These are phyloP conservation scores for Gnatocerus cornutus DNA, from an alignment of 2,888 invertebrate species.

Conservation along the genomic window DNA sequence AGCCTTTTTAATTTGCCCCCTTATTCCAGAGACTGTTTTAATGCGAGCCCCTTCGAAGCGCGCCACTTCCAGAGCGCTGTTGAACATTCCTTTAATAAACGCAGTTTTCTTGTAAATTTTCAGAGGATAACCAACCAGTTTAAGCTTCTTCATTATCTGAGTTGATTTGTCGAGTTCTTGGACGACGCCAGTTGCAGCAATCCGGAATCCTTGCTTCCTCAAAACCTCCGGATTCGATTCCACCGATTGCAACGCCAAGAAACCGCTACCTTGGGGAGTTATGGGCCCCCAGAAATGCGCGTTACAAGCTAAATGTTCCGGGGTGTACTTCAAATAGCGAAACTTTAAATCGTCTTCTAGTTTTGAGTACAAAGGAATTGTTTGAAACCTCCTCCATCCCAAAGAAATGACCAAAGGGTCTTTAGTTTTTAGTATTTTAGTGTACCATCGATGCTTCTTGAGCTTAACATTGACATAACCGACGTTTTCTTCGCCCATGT, in stretches of 20 bases:
- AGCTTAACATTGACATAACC: slow-evolving; percentile 95
- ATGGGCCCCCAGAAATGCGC: slow-evolving; percentile 98
- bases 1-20: slow-evolving; percentile 97
- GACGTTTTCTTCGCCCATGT: slow-evolving; percentile 95
- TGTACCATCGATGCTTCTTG: slow-evolving; percentile 98
- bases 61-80: slow-evolving; percentile 92
- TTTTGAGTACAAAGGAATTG: slow-evolving; percentile 93
- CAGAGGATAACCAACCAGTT: slow-evolving; percentile 93
- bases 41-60: slow-evolving; percentile 97
- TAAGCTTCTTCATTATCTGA: slow-evolving; percentile 96
- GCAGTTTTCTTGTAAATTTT: slow-evolving; percentile 99
- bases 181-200: slow-evolving; percentile 97
- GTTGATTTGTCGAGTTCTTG: slow-evolving; percentile 96
- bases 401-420: slow-evolving; percentile 97
- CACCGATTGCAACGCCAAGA: slow-evolving; percentile 92
- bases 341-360: slow-evolving; percentile 96
- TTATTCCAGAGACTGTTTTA: slow-evolving; percentile 96
- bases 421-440: slow-evolving; percentile 94
- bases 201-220: slow-evolving; percentile 87
- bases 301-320: slow-evolving; percentile 96
- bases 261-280: slow-evolving; percentile 95
- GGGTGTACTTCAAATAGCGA: slow-evolving; percentile 96
- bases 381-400: slow-evolving; percentile 99
- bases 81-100: slow-evolving; percentile 97
- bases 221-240: slow-evolving; percentile 78